Percentiles rank a stretch among this genome's conserved stretches.
phyloP scores from a whole-genome alignment of 2,888 invertebrate genomes.

The Lottia scabra region DNA sequence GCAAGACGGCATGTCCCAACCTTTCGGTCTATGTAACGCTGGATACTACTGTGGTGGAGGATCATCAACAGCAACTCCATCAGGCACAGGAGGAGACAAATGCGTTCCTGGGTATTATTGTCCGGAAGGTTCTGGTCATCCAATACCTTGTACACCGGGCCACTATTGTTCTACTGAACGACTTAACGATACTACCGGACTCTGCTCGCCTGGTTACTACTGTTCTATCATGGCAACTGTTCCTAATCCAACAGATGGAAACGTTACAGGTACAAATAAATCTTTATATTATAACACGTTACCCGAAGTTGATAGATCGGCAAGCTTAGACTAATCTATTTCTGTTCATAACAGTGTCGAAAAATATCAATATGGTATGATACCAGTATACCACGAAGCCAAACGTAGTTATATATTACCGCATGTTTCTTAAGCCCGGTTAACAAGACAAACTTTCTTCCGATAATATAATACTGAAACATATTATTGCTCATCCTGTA shows the following conservation, averaged over 20 bases:
- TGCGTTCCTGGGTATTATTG: conserved; percentile 59
- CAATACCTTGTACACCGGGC: conserved; percentile 56
- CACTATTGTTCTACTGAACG: conserved; percentile 53
- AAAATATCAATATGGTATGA: too few species aligned
- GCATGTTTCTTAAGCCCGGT: too few species aligned
- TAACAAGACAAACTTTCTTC: background rate
- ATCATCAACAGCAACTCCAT: conserved; percentile 80
- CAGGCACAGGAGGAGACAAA: conserved; percentile 45
- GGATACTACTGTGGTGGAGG: conserved; percentile 88
- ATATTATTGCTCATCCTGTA: too few species aligned
- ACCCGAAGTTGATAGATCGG: too few species aligned
- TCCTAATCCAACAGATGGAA: conserved; percentile 60
- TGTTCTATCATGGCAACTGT: conserved; percentile 50
- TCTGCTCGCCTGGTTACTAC: conserved; percentile 59
- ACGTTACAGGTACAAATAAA: conserved; percentile 48
- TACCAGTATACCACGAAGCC: too few species aligned
- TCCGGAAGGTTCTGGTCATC: conserved; percentile 53
- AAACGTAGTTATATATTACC: too few species aligned
- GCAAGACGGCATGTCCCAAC: conserved; percentile 43
- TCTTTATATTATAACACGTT: too few species aligned
- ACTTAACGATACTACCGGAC: conserved; percentile 55
- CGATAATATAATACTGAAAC: too few species aligned
- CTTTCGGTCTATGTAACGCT: conserved; percentile 55
- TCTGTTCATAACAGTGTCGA: too few species aligned
- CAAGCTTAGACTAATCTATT: too few species aligned